Evolutionary conservation across 2,888 invertebrate genomes (phyloP).

Genomic region (Julus scandinavius): DNA sequence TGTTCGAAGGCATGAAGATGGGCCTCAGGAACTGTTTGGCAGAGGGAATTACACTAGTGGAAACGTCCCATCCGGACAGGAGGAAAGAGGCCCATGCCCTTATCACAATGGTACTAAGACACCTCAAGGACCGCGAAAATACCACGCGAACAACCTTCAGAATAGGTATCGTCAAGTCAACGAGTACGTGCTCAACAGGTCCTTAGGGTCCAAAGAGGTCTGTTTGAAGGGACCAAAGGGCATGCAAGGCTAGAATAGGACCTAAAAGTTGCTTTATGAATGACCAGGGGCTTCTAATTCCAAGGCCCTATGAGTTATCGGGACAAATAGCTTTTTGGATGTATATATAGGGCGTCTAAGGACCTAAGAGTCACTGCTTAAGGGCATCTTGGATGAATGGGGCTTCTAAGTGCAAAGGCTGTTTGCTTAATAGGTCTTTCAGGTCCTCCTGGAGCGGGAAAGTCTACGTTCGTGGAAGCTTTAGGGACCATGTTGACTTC

Average conservation of each 20-base stretch:
- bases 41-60: conserved; percentile 68
- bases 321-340: too few species aligned
- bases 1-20: conserved; percentile 56
- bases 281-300: too few species aligned
- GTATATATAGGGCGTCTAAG: too few species aligned
- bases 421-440: conserved; percentile 66
- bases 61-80: conserved; percentile 67
- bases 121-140: not conserved
- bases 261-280: too few species aligned
- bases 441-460: conserved; percentile 74
- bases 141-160: conserved; percentile 66
- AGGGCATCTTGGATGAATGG: too few species aligned
- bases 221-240: too few species aligned
- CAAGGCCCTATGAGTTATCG: too few species aligned
- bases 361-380: too few species aligned
- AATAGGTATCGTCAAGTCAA: conserved; percentile 66
- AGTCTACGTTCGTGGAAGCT: conserved; percentile 72
- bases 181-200: too few species aligned
- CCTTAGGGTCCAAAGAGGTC: too few species aligned
- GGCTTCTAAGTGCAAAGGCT: too few species aligned
- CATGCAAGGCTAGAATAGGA: too few species aligned
- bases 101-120: conserved; percentile 63
- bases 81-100: conserved; percentile 66
- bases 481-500: conserved; percentile 70
- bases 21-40: conserved; percentile 67